Evolutionary conservation across 2,797 vertebrate genomes (phyloP), one percentile per base, ranked within the genome.

Genomic region (Telmatherina bonti): DNA sequence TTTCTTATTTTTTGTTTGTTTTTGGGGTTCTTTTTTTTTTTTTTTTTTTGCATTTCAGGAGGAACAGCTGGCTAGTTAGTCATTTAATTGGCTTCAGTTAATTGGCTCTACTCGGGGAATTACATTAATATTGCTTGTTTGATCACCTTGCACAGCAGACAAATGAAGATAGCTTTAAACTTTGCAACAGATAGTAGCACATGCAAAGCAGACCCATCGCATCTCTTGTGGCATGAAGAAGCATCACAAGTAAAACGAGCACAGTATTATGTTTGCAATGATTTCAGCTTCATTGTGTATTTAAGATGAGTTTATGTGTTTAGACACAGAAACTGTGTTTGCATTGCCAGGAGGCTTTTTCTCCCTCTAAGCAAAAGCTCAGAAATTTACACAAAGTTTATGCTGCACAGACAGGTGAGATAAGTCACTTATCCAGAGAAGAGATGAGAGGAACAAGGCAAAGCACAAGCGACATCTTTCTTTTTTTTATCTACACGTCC

Each of bases 371-470:
- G 62, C 52, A 65, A 76, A 36, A 57, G 53, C 66, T 78, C 60
- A 73, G 55, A 65, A 60, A 52, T 60, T 49, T 76, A 60, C 60
- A 31, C 55, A 57, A 74, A 84, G 82, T 89, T 76, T 82, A 66
- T 47, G 59, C 59, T n/a, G 67, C 43, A 56, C 56, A 84, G 70
- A 81, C 56, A 72, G 76, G 29, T 31, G 60, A 76, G 75, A 66
- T 70, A 81, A 86, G 85, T 83, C 80, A 83, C 82, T 70, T 85
- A 82, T 89, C 84, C 85, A 61, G 69, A 72, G 55, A 79, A 72
- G 67, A 83, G 81, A 79, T 80, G 75, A 69, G 82, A 86, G 72
- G 53, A 83, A 65, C 2, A 18, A 52, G 36, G 74, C 76, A 72
- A 72, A 74, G 59, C 66, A 58, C 72, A 76, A 54, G 74, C 76